Percentiles rank a stretch among this genome's conserved stretches.
Evolutionary conservation across 2,797 vertebrate genomes (phyloP).

Genomic region (Cynodonichthys magdalenae): DNA sequence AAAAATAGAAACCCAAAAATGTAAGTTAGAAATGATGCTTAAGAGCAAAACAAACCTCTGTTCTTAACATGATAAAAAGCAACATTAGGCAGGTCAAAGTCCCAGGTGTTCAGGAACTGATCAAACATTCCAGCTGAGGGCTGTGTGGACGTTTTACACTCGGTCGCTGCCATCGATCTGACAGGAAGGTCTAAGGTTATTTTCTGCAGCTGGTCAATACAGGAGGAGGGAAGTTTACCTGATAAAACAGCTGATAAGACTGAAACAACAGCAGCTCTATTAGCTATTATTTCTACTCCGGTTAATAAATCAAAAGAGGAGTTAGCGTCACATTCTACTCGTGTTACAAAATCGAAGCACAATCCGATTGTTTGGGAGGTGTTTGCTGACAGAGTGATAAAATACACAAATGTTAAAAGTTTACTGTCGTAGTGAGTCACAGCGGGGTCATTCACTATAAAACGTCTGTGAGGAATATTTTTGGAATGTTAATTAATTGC

Average conservation of each 20-base stretch:
- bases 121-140: conserved; percentile 39
- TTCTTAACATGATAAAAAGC: not conserved
- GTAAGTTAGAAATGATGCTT: not conserved
- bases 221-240: conserved; percentile 21
- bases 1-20: not conserved
- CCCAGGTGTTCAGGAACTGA: conserved; percentile 12
- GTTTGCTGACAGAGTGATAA: not conserved
- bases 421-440: not conserved
- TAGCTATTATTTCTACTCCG: not conserved
- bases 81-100: conserved; percentile 21
- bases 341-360: conserved; percentile 7
- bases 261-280: not conserved
- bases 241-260: conserved; percentile 26
- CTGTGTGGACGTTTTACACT: not conserved
- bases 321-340: not conserved
- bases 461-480: not conserved
- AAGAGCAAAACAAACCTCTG: not conserved
- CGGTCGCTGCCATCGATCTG: conserved; percentile 22
- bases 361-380: not conserved
- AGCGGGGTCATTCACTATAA: not conserved
- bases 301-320: not conserved
- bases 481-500: not conserved
- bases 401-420: not conserved
- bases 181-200: conserved; percentile 50
- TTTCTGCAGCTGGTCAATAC: conserved; percentile 62